Evolutionary conservation across 1,140 invertebrate genomes (phyloP), one percentile per base, ranked within the genome.

Genomic region (Helicoverpa zea): DNA sequence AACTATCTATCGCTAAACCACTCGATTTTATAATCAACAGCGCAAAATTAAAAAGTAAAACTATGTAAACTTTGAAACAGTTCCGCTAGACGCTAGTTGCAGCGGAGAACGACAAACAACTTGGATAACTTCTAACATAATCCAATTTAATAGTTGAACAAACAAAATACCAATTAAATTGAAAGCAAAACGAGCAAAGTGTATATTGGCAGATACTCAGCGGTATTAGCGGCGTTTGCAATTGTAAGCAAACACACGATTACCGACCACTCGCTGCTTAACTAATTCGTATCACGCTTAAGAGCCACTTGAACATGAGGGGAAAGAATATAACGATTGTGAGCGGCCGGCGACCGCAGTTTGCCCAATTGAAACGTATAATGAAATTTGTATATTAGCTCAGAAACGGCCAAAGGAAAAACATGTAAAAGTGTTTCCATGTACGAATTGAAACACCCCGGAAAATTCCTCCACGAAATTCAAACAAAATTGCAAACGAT

Each of bases 261-360:
- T 90, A 91, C 83, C 81, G 82, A 72, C 63, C 79, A 89, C 83
- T 89, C 87, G 86, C 83, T 90, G 90, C 88, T 90, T 91, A 85
- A 90, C 87, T 93, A 93, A 92, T 94, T 92, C 88, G 80, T 89
- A 91, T 90, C 86, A 92, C 87, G 88, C 85, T 87, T 89, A 90
- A 90, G 83, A 87, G 84, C 59, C 66, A 81, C 84, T 86, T 64
- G 78, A 87, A 86, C 86, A 80, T 84, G 74, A 79, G 80, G 81
- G 83, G 84, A 89, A 87, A 83, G 85, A 86, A 88, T 88, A 89
- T 88, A 86, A 87, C 85, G 84, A 85, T 82, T 79, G 51, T 56
- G 61, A 87, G 90, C 77, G 84, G 81, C 82, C 70, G 81, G 74
- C 64, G 70, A 83, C 84, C 80, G 79, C 82, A 61, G 83, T 86